These are phyloP conservation scores for Trichoplusia ni DNA, from an alignment of 1,140 invertebrate species.

Conservation along the genomic window DNA sequence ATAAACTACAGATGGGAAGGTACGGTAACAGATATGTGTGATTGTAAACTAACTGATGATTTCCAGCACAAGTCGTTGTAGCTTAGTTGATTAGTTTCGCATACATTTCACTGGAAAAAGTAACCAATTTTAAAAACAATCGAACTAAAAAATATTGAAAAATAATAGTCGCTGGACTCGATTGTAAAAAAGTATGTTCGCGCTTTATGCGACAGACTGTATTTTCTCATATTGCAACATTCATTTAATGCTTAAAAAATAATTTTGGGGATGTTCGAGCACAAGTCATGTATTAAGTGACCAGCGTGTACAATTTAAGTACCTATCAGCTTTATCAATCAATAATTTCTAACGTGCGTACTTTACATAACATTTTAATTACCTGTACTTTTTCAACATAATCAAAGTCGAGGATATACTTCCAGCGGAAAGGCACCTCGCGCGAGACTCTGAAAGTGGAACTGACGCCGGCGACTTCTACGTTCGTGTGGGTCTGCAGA, in stretches of 20 bases:
- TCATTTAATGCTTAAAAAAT: too few relatives aligned
- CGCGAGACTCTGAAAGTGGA: constrained; percentile 92
- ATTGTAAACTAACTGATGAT: neutral
- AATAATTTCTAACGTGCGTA: neutral
- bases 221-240: too few relatives aligned
- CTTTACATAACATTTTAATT: neutral
- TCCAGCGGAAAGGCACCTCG: constrained; percentile 92
- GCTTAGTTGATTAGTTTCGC: neutral
- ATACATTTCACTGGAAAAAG: neutral
- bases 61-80: neutral
- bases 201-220: too few relatives aligned
- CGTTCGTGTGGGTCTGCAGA: constrained; percentile 90
- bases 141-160: too few relatives aligned
- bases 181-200: too few relatives aligned
- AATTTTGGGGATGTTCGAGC: too few relatives aligned
- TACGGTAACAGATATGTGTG: neutral
- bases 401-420: constrained; percentile 86
- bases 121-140: too few relatives aligned
- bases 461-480: constrained; percentile 89
- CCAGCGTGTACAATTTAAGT: too few relatives aligned
- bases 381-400: constrained; percentile 87
- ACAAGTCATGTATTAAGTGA: too few relatives aligned
- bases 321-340: constrained; percentile 39
- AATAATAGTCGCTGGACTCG: too few relatives aligned
- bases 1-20: too few relatives aligned